Evolutionary conservation across 2,113 vertebrate genomes (phyloP), one percentile per base, ranked within the genome.

Genomic region (Hydropotes inermis): DNA sequence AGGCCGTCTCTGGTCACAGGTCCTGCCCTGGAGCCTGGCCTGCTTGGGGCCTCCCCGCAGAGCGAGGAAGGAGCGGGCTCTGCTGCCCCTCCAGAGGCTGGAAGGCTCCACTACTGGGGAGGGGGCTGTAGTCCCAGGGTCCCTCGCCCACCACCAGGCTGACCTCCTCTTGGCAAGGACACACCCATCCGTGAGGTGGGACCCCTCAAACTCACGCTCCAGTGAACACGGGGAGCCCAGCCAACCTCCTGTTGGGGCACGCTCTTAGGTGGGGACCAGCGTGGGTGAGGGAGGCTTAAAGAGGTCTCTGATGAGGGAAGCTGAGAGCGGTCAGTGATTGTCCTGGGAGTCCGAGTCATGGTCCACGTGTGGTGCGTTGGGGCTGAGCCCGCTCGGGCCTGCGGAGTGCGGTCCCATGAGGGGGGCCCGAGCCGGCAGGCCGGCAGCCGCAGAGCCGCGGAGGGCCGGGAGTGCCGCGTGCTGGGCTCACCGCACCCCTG

Each of bases 361-460:
- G 52, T 39, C 52, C 81, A 8, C 2, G 13, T 5, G 52, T 4
- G 52, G 33, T n/a, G 52, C 7, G 23, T 55, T 2, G 0, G 52
- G 21, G 23, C 21, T 9, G 50, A 55, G 50, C 21, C 33, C 7
- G 1, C 33, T 23, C 12, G 4, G 50, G 50, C 30, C 30, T 82
- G 30, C 3, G 1, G 79, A n/a, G 50, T 25, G 43, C 6, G 2
- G 30, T n/a, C 14, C 8, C 1, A 0, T 10, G 36, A 12, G 50
- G 15, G 11, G 4, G 36, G 11, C 52, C 64, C 7, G 16, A 19
- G 36, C 67, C 5, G 4, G 39, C 27, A 1, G 36, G 16, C 87
- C 0, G 33, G 50, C 47, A n/a, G n/a, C n/a, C n/a, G n/a, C n/a
- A n/a, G n/a, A 27, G 10, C 36, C 3, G 2, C 0, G 5, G 28